Conservation (phyloP, 2,797 vertebrate species). For the Chelidonichthys spinosus region DNA sequence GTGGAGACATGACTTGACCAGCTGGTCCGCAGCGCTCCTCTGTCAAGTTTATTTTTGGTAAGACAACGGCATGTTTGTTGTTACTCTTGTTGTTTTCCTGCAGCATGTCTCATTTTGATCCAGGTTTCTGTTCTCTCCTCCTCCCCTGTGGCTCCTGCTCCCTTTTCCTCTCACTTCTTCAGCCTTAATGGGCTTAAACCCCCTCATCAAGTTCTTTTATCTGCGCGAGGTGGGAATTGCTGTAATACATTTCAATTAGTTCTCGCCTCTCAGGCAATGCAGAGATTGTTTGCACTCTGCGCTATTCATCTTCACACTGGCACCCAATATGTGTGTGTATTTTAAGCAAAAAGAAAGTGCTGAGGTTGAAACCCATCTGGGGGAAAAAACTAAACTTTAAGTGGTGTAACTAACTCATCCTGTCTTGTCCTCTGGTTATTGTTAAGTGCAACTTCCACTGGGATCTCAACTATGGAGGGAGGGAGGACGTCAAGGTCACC, state of each 20-base stretch:
- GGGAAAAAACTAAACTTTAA: conserved; percentile 23
- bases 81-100: conserved; percentile 17
- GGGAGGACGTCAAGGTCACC: conserved; percentile 70
- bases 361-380: conserved; percentile 27
- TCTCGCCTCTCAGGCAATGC: conserved; percentile 15
- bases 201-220: conserved; percentile 39
- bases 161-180: conserved; percentile 18
- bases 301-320: conserved; percentile 2
- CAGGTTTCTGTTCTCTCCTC: conserved; percentile 7
- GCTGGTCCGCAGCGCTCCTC: conserved; percentile 18
- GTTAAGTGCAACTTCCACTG: conserved; percentile 32
- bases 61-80: conserved; percentile 39
- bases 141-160: neutral
- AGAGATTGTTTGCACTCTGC: conserved; percentile 15
- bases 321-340: conserved; percentile 17
- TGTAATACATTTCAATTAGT: conserved; percentile 45
- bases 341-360: conserved; percentile 6
- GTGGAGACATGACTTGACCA: conserved; percentile 30
- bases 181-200: conserved; percentile 29
- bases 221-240: conserved; percentile 39
- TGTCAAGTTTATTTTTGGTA: conserved; percentile 65
- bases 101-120: conserved; percentile 19
- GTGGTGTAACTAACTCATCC: conserved; percentile 11
- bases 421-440: neutral
- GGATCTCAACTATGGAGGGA: conserved; percentile 40